Percentiles rank a stretch among this genome's conserved stretches.
Conservation (phyloP, 2,888 invertebrate species). For the Hermodice carunculata region DNA sequence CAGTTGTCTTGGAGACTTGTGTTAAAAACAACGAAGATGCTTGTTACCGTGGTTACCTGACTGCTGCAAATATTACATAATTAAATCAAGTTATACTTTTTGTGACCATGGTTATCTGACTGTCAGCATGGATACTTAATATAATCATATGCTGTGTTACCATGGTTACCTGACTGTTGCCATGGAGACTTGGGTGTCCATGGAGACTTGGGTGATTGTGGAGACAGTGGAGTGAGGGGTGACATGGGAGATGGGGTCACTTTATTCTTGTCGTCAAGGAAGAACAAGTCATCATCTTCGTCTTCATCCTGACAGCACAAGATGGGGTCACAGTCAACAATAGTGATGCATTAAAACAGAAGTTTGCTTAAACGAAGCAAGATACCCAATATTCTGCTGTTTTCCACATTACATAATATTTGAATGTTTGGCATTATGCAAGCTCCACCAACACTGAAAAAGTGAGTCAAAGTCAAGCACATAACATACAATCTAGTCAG, state of each 20-base stretch:
- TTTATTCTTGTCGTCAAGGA: constrained; percentile 39
- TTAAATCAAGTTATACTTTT: too few species aligned
- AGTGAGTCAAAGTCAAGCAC: background rate
- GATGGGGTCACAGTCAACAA: too few species aligned
- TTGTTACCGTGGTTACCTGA: background rate
- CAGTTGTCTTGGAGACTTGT: too few species aligned
- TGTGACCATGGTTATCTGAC: too few species aligned
- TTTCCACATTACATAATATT: too few species aligned
- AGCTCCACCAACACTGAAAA: background rate
- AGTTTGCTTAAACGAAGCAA: too few species aligned
- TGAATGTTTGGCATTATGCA: too few species aligned
- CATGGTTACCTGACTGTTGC: constrained; percentile 47
- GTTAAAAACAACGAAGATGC: too few species aligned
- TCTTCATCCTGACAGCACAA: constrained; percentile 24
- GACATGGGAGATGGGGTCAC: constrained; percentile 44
- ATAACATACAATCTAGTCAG: background rate
- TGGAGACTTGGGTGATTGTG: constrained; percentile 41
- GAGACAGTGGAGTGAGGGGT: constrained; percentile 49
- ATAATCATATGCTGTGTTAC: too few species aligned
- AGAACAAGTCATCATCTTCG: constrained; percentile 32
- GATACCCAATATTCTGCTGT: too few species aligned
- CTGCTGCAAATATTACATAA: background rate
- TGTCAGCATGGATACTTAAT: too few species aligned
- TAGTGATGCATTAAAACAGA: too few species aligned
- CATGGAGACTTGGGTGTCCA: constrained; percentile 38